Evolutionary conservation across 2,797 vertebrate genomes (phyloP), one percentile per base, ranked within the genome.

Genomic region (Acipenser transmontanus): DNA sequence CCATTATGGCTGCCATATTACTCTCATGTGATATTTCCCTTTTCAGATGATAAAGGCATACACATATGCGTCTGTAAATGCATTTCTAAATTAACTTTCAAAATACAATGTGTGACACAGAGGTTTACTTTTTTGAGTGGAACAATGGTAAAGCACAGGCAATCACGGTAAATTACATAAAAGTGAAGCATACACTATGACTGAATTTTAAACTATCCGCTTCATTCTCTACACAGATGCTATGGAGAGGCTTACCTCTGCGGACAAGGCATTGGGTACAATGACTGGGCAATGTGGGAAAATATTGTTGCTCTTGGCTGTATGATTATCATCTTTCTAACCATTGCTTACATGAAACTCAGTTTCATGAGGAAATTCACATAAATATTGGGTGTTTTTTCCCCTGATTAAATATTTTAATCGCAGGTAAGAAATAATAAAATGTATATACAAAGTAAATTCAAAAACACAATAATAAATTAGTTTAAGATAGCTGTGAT

Each of bases 291-390:
- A 57, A 82, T 84, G 79, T 84, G 83, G 83, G 77, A 84, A 63
- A 84, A 84, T 61, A 64, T 82, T 47, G 72, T 84, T 52, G 83
- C 78, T 64, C 80, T 84, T 4, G 17, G 74, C 65, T 84, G 83
- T 71, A 80, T 84, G 79, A 82, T 72, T 51, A 7, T 78, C 49
- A 78, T 80, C 63, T 84, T 84, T 68, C 79, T 84, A 7, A 34
- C 52, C 50, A 81, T 84, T 63, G 80, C 83, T 65, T 84, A 84
- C 7, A 61, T 61, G 7, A 84, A 84, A 71, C 80, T 84, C 20
- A 72, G 79, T 8, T 80, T 78, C 49, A 84, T 84, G 78, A 81
- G 49, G 11, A 84, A 84, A 67, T 83, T 81, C 72, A 84, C 81
- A 0, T 84, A 81, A 0, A 0, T 34, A 34, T 34, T 34, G 34